A percentile compares a stretch with the other conserved stretches of the same genome.
These are phyloP conservation scores for Meda fulgida DNA, from an alignment of 2,797 vertebrate genomes.

Conservation along the genomic window DNA sequence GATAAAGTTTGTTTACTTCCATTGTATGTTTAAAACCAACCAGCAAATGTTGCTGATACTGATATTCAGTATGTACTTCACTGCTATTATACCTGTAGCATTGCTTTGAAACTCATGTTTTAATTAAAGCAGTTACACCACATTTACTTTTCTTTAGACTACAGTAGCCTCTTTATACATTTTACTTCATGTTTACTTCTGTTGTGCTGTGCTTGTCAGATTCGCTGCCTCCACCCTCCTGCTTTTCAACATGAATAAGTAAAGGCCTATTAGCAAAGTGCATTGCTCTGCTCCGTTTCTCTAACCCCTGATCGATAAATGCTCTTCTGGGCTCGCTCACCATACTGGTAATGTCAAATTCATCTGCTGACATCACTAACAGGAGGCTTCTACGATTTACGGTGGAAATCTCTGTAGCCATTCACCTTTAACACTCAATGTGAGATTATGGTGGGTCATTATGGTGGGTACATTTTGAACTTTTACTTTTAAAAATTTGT, in stretches of 20 bases:
- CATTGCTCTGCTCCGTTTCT: slow-evolving; percentile 65
- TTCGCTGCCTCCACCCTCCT: slow-evolving; percentile 22
- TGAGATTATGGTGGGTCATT: neutral
- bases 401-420: slow-evolving; percentile 72
- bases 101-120: neutral
- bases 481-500: neutral
- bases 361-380: slow-evolving; percentile 72
- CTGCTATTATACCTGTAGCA: neutral
- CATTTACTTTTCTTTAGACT: slow-evolving; percentile 9
- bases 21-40: neutral
- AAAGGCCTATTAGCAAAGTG: slow-evolving; percentile 68
- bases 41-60: neutral
- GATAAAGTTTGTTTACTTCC: neutral
- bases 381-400: slow-evolving; percentile 71
- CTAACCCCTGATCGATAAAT: slow-evolving; percentile 70
- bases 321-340: slow-evolving; percentile 75
- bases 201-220: slow-evolving; percentile 30
- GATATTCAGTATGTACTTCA: too few relatives aligned
- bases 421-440: neutral
- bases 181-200: slow-evolving; percentile 21
- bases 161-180: neutral
- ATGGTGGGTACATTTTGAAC: neutral
- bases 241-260: slow-evolving; percentile 50
- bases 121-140: neutral
- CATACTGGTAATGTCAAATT: slow-evolving; percentile 81